A percentile compares a stretch with the other conserved stretches of the same genome.
Evolutionary conservation across 1,140 invertebrate species (phyloP).

Genomic region (honey bee (Apis mellifera)): DNA sequence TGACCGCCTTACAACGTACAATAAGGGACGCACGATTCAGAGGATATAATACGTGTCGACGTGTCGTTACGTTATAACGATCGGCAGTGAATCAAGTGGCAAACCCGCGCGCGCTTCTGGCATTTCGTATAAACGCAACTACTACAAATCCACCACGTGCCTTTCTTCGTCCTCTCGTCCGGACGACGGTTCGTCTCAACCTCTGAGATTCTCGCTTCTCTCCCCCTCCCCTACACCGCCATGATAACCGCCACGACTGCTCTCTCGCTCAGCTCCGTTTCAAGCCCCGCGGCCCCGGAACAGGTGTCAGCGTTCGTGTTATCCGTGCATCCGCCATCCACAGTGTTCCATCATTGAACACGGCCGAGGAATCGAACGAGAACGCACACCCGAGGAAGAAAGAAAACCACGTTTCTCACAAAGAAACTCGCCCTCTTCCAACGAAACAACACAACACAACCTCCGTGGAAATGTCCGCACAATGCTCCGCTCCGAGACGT

Average conservation of each 20-base stretch:
- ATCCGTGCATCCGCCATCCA: not conserved
- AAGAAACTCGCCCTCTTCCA: too few relatives aligned
- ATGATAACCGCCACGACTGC: not conserved
- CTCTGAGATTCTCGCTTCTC: not conserved
- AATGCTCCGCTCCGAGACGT: constrained; percentile 52
- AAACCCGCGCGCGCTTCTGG: not conserved
- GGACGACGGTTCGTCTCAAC: not conserved
- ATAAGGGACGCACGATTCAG: constrained; percentile 40
- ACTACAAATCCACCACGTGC: constrained; percentile 59
- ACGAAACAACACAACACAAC: not conserved
- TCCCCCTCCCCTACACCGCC: not conserved
- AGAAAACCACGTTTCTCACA: not conserved
- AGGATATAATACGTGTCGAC: constrained; percentile 23
- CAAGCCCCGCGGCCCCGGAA: constrained; percentile 11
- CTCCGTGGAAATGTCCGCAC: constrained; percentile 61
- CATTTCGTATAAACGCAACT: constrained; percentile 33
- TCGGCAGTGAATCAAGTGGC: constrained; percentile 32
- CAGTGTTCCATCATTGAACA: not conserved
- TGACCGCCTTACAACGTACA: constrained; percentile 52
- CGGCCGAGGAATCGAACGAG: not conserved
- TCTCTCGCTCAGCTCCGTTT: not conserved
- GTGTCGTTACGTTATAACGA: constrained; percentile 24
- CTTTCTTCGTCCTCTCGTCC: constrained; percentile 50
- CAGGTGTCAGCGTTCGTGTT: constrained; percentile 24
- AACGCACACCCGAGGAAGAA: not conserved